These are phyloP conservation scores for Solea solea DNA, from an alignment of 2,113 vertebrate genomes.

Conservation along the genomic window DNA sequence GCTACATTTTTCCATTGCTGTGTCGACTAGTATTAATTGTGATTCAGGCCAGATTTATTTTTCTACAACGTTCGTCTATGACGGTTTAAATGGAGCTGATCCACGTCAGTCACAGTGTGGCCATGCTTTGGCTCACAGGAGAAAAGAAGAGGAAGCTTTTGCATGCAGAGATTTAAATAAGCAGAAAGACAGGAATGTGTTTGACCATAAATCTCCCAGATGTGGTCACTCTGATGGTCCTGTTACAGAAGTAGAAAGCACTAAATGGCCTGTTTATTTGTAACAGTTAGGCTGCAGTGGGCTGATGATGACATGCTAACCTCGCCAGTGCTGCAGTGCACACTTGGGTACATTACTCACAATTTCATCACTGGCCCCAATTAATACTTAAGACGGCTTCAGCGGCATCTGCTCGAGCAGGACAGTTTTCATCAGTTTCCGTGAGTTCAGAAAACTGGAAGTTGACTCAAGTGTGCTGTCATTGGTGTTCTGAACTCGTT, in stretches of 20 bases:
- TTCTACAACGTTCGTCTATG: no score
- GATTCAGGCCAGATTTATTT: conserved; percentile 16
- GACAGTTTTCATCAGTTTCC: conserved; percentile 46
- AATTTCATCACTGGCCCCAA: conserved; percentile 65
- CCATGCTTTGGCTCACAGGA: no score
- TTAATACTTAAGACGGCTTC: conserved; percentile 56
- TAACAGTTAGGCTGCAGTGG: conserved; percentile 26
- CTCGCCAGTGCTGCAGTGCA: conserved; percentile 22
- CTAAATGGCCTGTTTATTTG: conserved; percentile 63
- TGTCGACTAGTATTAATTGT: conserved; percentile 8
- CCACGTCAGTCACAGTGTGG: no score
- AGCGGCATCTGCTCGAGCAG: conserved; percentile 48
- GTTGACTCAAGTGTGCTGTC: conserved; percentile 3
- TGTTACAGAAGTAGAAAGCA: conserved; percentile 36
- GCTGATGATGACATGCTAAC: conserved; percentile 31
- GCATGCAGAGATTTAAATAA: conserved; percentile 37
- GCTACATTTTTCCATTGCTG: conserved; percentile 24
- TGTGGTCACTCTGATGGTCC: conserved; percentile 64
- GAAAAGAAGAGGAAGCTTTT: background rate
- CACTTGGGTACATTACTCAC: conserved; percentile 46
- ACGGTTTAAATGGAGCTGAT: no score
- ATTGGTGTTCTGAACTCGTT: conserved; percentile 39
- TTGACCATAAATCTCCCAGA: conserved; percentile 52
- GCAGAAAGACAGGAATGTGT: conserved; percentile 28
- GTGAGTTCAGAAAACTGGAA: conserved; percentile 44